Evolutionary conservation across 1,140 invertebrate genomes (phyloP).

Genomic region (Antheraea pernyi): DNA sequence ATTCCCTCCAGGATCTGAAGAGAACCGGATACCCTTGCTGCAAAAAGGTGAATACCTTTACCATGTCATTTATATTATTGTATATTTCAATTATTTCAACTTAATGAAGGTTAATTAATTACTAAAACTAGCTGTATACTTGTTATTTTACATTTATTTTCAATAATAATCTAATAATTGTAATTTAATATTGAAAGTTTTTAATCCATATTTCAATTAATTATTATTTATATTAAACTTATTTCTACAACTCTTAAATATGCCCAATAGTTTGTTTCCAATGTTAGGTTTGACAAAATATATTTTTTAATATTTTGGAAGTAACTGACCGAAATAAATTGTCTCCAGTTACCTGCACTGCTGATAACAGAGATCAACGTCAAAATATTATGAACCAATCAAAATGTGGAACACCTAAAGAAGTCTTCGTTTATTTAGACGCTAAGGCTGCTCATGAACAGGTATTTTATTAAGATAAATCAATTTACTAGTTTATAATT

Average conservation of each 20-base stretch:
- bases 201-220: too few relatives aligned
- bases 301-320: not conserved
- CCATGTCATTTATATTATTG: constrained; percentile 2
- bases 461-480: constrained; percentile 32
- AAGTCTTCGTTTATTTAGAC: constrained; percentile 56
- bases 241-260: too few relatives aligned
- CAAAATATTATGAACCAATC: constrained; percentile 58
- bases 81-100: not conserved
- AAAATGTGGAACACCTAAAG: constrained; percentile 63
- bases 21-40: constrained; percentile 15
- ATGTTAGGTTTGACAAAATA: too few relatives aligned
- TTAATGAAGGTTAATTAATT: not conserved
- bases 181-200: too few relatives aligned
- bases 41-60: not conserved
- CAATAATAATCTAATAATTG: too few relatives aligned
- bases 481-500: too few relatives aligned
- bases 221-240: too few relatives aligned
- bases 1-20: constrained; percentile 49
- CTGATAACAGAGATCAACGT: constrained; percentile 39
- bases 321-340: constrained; percentile 16
- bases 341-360: constrained; percentile 51
- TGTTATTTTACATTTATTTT: too few relatives aligned
- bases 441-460: constrained; percentile 47
- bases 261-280: too few relatives aligned
- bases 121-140: too few relatives aligned